Evolutionary conservation across 35 echinoderm and acorn worm species (phyloP).

Genomic region (Acanthaster planci): DNA sequence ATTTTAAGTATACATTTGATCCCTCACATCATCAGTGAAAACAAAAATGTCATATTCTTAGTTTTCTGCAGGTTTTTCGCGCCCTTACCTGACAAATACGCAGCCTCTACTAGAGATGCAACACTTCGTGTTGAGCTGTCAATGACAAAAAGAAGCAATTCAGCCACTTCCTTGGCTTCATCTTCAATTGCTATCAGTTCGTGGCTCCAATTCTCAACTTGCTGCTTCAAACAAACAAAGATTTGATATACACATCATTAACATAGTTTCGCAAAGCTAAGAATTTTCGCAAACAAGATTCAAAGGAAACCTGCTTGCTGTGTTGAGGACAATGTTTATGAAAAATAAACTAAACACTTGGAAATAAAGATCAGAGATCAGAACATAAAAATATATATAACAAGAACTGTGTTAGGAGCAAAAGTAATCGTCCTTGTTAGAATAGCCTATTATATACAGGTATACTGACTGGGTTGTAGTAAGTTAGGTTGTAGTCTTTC

Average conservation of each 20-base stretch:
- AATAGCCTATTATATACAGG: not conserved
- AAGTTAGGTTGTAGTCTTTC: conserved; percentile 83
- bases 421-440: too few species aligned
- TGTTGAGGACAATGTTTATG: not conserved
- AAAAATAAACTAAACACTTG: not conserved
- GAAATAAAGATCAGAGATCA: not conserved
- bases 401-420: not conserved
- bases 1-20: too few species aligned
- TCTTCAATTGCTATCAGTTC: conserved; percentile 97
- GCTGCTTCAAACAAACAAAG: conserved; percentile 54
- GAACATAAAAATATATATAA: not conserved
- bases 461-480: conserved; percentile 94
- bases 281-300: not conserved
- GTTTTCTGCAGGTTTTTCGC: too few species aligned
- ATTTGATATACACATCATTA: not conserved
- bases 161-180: conserved; percentile 81
- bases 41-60: too few species aligned
- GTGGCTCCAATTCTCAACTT: conserved; percentile 90
- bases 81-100: conserved; percentile 90
- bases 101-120: conserved; percentile 92
- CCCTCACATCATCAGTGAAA: too few species aligned
- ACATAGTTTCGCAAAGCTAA: not conserved
- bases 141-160: conserved; percentile 90
- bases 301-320: not conserved
- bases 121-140: conserved; percentile 87